A percentile compares a stretch with the other conserved stretches of the same genome.
These are phyloP conservation scores for Junonia oenone DNA, from an alignment of 2,888 invertebrate species.

Conservation along the genomic window DNA sequence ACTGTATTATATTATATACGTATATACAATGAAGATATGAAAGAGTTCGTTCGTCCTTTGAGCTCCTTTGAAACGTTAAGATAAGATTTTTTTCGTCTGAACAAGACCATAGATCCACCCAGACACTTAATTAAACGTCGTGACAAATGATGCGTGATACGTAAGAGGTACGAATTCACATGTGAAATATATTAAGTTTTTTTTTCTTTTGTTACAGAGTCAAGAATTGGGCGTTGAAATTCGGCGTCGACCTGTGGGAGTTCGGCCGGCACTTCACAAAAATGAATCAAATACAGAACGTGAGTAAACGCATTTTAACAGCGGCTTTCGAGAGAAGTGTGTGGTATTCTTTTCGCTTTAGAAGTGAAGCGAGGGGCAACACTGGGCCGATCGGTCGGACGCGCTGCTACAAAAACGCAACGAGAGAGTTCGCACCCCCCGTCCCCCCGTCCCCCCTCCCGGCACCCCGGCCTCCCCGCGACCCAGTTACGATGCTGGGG, in stretches of 20 bases:
- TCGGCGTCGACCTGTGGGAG: slow-evolving; percentile 94
- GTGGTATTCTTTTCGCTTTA: slow-evolving; percentile 37
- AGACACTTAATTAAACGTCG: slow-evolving; percentile 28
- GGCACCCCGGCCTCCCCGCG: slow-evolving; percentile 39
- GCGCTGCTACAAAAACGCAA: slow-evolving; percentile 61
- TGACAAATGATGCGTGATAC: slow-evolving; percentile 23
- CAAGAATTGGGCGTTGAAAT: slow-evolving; percentile 94
- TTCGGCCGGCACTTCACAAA: slow-evolving; percentile 92
- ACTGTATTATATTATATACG: neutral
- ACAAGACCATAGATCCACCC: slow-evolving; percentile 21
- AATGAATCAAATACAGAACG: slow-evolving; percentile 92
- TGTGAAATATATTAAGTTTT: slow-evolving; percentile 16
- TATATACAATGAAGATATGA: neutral
- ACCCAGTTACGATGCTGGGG: slow-evolving; percentile 51
- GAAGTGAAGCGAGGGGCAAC: slow-evolving; percentile 47
- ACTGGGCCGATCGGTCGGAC: slow-evolving; percentile 49
- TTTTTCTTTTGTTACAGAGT: slow-evolving; percentile 84
- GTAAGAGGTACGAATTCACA: slow-evolving; percentile 16
- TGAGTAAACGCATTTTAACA: slow-evolving; percentile 72
- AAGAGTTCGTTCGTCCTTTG: slow-evolving; percentile 1
- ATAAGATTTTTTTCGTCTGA: slow-evolving; percentile 18
- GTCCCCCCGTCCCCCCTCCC: slow-evolving; percentile 22
- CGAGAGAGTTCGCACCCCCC: slow-evolving; percentile 44
- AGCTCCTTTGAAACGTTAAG: slow-evolving; percentile 17
- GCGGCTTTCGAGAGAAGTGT: slow-evolving; percentile 18